Evolutionary conservation across 2,113 vertebrate genomes (phyloP), one percentile per base, ranked within the genome.

Genomic region (Paraplagusia blochii): DNA sequence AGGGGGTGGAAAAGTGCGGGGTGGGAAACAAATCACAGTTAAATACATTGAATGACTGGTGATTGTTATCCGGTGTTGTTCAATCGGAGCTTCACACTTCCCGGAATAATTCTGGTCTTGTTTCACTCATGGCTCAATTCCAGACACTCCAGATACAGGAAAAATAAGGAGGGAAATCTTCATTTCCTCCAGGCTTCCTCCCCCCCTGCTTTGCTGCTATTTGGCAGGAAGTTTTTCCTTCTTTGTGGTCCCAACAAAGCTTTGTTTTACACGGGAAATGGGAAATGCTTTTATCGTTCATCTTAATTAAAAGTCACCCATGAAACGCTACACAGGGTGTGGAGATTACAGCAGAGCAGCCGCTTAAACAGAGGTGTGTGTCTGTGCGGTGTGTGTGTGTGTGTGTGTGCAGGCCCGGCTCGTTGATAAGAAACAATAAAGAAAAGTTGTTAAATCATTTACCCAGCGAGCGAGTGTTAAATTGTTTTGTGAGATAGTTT

Each of bases 21-120:
- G 29, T 34, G 75, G 69, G 81, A 77, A 85, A 85, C 86, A 83
- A 78, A 34, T 60, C 70, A 65, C 66, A 83, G 80, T 66, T 74
- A 73, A 47, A 36, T 74, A 67, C n/a, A n/a, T n/a, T n/a, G n/a
- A 80, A 84, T 66, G 69, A 68, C 15, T 22, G 63, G 58, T 67
- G 71, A 81, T 77, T 40, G 67, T 71, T 79, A 65, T 71, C 80
- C 77, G 70, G 68, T 69, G 74, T 11, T 54, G 69, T 54, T 76
- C 83, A 81, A 82, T 82, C 77, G 59, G 67, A 16, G 55, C 59
- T 66, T 10, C 0, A 9, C 56, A 29, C n/a, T 36, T 49, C 80
- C 80, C 70, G 61, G 17, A 78, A 71, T 68, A 35, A 18, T 33
- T 29, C 22, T 53, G 44, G 39, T 58, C 14, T 68, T 79, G 76